phyloP scores from a whole-genome alignment of 2,113 vertebrate genomes.

The Misgurnus mizolepis region DNA sequence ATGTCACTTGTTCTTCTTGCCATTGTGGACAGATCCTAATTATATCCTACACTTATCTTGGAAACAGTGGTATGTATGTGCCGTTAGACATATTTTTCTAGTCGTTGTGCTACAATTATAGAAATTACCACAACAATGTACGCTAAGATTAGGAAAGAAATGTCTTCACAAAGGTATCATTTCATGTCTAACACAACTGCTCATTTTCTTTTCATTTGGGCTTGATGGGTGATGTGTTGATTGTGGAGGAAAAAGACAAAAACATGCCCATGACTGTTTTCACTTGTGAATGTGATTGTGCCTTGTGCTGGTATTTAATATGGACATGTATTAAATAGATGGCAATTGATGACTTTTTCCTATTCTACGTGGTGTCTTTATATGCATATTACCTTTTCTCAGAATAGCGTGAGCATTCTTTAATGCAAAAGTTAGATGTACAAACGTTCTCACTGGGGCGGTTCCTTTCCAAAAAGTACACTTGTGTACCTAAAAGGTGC shows the following conservation, averaged over 20 bases:
- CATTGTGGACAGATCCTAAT: background rate
- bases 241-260: background rate
- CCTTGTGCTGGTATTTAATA: background rate
- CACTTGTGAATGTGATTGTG: background rate
- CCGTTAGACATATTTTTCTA: background rate
- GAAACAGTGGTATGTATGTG: background rate
- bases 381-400: background rate
- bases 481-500: too few species aligned
- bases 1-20: background rate
- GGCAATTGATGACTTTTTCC: background rate
- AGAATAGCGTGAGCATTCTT: too few species aligned
- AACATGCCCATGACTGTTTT: background rate
- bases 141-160: slow-evolving; percentile 6
- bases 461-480: too few species aligned
- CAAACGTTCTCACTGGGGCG: too few species aligned
- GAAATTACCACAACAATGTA: slow-evolving; percentile 39
- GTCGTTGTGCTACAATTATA: slow-evolving; percentile 30
- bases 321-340: background rate
- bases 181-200: background rate
- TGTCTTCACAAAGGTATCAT: slow-evolving; percentile 22
- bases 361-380: background rate
- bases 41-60: slow-evolving; percentile 3
- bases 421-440: too few species aligned
- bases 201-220: slow-evolving; percentile 28
- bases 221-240: slow-evolving; percentile 23